Conservation (phyloP, 2,888 invertebrate genomes). For the Lysandra coridon region DNA sequence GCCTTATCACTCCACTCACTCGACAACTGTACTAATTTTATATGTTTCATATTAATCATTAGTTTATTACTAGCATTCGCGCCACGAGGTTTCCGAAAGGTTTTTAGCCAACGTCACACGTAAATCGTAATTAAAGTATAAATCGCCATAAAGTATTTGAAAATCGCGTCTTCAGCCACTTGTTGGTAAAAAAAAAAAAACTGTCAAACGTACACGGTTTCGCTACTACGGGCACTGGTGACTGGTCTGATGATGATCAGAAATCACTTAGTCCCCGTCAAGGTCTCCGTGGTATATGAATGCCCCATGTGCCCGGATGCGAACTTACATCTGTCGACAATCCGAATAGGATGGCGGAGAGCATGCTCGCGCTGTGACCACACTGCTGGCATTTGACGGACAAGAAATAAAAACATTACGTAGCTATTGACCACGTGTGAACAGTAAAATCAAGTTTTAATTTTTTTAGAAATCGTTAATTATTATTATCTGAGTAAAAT, state of each 20-base stretch:
- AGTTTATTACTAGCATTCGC: not conserved
- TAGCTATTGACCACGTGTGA: not conserved
- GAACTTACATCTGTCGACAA: slow-evolving; percentile 40
- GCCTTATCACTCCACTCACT: slow-evolving; percentile 27
- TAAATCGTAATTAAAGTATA: not conserved
- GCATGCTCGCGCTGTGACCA: slow-evolving; percentile 45
- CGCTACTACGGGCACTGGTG: not conserved
- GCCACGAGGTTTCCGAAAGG: not conserved
- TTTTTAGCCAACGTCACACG: not conserved
- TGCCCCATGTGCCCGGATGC: slow-evolving; percentile 34
- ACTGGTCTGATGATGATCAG: not conserved
- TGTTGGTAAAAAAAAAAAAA: not conserved
- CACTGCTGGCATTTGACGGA: slow-evolving; percentile 5
- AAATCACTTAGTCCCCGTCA: slow-evolving; percentile 29
- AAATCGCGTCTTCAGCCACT: not conserved
- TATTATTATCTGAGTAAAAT: too few species aligned
- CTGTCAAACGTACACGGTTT: not conserved
- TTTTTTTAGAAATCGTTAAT: too few species aligned
- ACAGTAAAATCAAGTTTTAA: too few species aligned
- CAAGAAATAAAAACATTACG: not conserved
- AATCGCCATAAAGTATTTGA: too few species aligned
- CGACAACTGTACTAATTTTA: slow-evolving; percentile 23
- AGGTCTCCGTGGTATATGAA: slow-evolving; percentile 34
- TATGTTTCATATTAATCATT: slow-evolving; percentile 19
- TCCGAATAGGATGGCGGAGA: slow-evolving; percentile 39